Evolutionary conservation across 2,113 vertebrate species (phyloP), one percentile per base, ranked within the genome.

Genomic region (Xiphias gladius): DNA sequence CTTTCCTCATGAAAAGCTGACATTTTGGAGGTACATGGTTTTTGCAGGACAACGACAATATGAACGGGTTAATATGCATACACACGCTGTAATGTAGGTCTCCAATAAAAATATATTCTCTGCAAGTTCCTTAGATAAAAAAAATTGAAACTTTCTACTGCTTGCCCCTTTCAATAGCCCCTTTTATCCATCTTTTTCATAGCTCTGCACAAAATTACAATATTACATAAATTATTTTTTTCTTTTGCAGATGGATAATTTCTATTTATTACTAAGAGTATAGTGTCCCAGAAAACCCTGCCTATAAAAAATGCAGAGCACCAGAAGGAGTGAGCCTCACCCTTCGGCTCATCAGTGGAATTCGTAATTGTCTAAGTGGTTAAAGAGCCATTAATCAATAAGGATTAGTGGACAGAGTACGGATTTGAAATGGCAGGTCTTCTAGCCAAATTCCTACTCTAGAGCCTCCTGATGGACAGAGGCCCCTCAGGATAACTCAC

Each of bases 311-410:
- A 48, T 69, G 12, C 30, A 65, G 11, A 76, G 20, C 46, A 52
- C 7, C n/a, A 12, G 0, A 43, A 76, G 35, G 55, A 69, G 30
- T 54, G 43, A 81, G 71, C 32, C 61, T 76, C 37, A 69, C 35
- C 35, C 50, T 63, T 85, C 46, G 62, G 46, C 43, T 71, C 41
- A 39, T 86, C 58, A 67, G 55, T 79, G 58, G 59, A 88, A 85
- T 62, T n/a, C 70, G 73, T 81, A 80, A 84, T 90, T 80, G 74
- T 86, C 61, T 68, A 41, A 79, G n/a, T 35, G 62, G 82, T 72
- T 65, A 85, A 90, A 84, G 63, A 86, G 72, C 54, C 78, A 78
- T 86, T 90, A 76, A 93, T 93, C 88, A 89, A 76, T 85, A 46
- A 61, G 85, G 85, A 90, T 92, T 91, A 87, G 83, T 69, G 43